phyloP scores from a whole-genome alignment of 37 sponge, comb jelly and placozoan species.

The Aphrocallistes beatrix region DNA sequence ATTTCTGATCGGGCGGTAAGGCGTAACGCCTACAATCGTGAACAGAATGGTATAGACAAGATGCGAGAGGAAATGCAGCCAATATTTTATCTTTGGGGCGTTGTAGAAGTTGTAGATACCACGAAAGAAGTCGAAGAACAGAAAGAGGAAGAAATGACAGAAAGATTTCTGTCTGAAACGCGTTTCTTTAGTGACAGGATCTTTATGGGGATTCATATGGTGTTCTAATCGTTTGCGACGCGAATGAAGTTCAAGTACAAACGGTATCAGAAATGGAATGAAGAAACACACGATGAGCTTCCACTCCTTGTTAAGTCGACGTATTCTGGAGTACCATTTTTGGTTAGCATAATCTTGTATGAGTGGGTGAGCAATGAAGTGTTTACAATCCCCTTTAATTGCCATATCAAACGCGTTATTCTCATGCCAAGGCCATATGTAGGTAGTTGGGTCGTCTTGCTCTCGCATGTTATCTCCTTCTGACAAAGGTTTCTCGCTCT shows the following conservation, averaged over 20 bases:
- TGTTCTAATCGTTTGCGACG: neutral
- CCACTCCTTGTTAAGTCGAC: neutral
- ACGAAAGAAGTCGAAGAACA: neutral
- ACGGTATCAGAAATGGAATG: neutral
- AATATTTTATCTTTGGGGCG: neutral
- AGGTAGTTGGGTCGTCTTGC: neutral
- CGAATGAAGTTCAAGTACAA: neutral
- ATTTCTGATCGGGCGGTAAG: neutral
- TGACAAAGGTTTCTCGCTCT: neutral
- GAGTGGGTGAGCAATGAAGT: neutral
- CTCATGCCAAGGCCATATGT: neutral
- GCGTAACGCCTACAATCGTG: neutral
- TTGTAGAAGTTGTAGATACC: slow-evolving; percentile 1
- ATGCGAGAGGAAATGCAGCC: neutral
- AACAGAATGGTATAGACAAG: neutral
- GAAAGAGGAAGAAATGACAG: neutral
- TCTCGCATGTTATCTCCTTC: neutral
- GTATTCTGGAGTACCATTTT: neutral
- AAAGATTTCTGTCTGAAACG: neutral
- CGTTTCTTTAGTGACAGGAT: neutral
- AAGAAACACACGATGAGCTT: neutral
- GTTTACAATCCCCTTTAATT: neutral
- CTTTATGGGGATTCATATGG: slow-evolving; percentile 15
- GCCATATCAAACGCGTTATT: slow-evolving; percentile 8
- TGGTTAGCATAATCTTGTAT: slow-evolving; percentile 16